These are phyloP conservation scores for Prunella fulvescens DNA, from an alignment of 2,113 vertebrate genomes.

Conservation along the genomic window DNA sequence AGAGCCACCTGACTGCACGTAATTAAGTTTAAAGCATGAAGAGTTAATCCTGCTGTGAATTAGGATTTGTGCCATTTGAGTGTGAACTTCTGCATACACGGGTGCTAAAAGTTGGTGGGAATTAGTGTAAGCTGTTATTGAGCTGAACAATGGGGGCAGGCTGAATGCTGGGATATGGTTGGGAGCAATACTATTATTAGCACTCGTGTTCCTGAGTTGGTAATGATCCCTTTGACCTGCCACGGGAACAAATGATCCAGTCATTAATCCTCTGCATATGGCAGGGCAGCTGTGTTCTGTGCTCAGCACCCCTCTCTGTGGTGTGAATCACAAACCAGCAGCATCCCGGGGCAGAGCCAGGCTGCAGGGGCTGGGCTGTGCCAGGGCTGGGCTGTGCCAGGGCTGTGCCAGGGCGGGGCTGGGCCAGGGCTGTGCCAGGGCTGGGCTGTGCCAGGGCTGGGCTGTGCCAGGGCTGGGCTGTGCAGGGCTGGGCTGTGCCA, in stretches of 20 bases:
- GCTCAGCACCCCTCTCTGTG: background rate
- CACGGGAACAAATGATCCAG: background rate
- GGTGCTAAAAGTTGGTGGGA: background rate
- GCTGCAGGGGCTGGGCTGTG: background rate
- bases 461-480: no score
- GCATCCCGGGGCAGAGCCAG: background rate
- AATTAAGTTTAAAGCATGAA: background rate
- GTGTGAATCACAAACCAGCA: background rate
- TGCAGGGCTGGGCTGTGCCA: no score
- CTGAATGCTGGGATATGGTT: background rate
- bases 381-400: background rate
- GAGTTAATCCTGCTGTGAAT: slow-evolving; percentile 19
- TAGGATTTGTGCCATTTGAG: background rate
- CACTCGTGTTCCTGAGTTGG: background rate
- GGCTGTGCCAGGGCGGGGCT: no score
- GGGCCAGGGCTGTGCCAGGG: no score
- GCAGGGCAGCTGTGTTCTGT: background rate
- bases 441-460: no score
- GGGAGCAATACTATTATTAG: background rate
- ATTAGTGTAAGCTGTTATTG: background rate
- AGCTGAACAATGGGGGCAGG: background rate
- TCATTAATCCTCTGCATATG: background rate
- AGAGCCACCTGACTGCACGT: background rate
- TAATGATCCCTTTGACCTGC: background rate
- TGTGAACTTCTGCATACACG: background rate